Base-by-base conservation (phyloP, 2,113 vertebrate species). In the Crotalus tigris region DNA sequence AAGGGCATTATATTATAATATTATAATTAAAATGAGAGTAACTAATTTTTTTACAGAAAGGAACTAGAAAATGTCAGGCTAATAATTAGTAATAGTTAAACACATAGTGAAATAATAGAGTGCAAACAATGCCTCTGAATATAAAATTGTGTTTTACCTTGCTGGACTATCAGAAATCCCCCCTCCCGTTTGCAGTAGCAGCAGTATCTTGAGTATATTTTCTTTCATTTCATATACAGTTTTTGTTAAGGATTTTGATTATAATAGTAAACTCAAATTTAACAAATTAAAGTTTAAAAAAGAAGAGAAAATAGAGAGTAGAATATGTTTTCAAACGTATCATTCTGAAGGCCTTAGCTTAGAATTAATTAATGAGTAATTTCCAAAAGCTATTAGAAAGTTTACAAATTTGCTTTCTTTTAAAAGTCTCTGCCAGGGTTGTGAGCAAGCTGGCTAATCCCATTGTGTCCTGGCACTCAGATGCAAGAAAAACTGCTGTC, bases 11-110 rank as follows among this genome's bases (percentile, higher is more conserved):
- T 39, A 39, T 39, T 39, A 39, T 39, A 39, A 92, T 54, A 75
- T 75, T 88, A 33, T 59, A 88, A 88, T 92, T 92, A 92, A 55
- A 88, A 88, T 21, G 51, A 88, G 51, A 88, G 51, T 69, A 69
- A 92, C 51, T 75, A 24, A 29, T 75, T 87, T 53, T 75, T 57
- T 55, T 21, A 33, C 7, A 88, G 54, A 92, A 92, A 88, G 19
- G 58, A 46, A 55, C 29, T 26, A 92, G 69, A 88, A 92, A 88
- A 39, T 69, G 49, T 33, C 59, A 88, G 49, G 69, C n/a, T 75
- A 51, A 49, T 69, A 59, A 92, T 24, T 88, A 12, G 58, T 88
- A 92, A 88, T 92, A 88, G 55, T 88, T 75, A 92, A 92, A 88
- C 51, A 92, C 4, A 88, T 29, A 51, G n/a, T 75, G n/a, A 51